Percentiles rank a stretch among this genome's conserved stretches.
These are phyloP conservation scores for Bombus confusus DNA, from an alignment of 1,140 invertebrate species.

Conservation along the genomic window DNA sequence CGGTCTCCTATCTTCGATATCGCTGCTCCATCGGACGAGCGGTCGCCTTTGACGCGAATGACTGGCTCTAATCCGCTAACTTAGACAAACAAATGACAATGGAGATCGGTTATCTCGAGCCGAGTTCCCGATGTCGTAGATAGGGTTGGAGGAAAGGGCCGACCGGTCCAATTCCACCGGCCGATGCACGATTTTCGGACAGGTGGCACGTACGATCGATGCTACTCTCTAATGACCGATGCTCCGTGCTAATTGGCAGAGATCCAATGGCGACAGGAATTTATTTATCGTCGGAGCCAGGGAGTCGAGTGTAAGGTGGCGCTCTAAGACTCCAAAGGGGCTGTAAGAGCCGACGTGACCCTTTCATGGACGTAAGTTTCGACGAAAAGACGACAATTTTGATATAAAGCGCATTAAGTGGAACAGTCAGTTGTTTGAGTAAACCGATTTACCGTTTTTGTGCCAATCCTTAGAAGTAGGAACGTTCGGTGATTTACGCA, in stretches of 20 bases:
- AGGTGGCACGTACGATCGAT: slow-evolving; percentile 72
- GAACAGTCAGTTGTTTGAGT: no score
- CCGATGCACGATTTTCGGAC: slow-evolving; percentile 36
- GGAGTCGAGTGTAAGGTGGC: no score
- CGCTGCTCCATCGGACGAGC: slow-evolving; percentile 67
- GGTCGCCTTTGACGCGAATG: slow-evolving; percentile 72
- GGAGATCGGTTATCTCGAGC: slow-evolving; percentile 71
- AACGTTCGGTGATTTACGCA: no score
- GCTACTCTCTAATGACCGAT: slow-evolving; percentile 74
- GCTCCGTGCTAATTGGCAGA: slow-evolving; percentile 77
- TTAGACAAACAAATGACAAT: slow-evolving; percentile 81
- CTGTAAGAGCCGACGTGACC: no score
- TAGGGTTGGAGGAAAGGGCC: slow-evolving; percentile 6
- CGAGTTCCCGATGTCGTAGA: slow-evolving; percentile 50
- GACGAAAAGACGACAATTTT: neutral
- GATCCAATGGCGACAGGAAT: slow-evolving; percentile 50
- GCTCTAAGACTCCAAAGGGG: no score
- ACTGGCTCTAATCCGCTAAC: slow-evolving; percentile 71
- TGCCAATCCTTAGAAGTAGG: rapidly evolving
- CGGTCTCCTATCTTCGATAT: slow-evolving; percentile 65
- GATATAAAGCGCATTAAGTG: neutral
- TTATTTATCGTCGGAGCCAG: neutral
- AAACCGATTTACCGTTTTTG: no score
- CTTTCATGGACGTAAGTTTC: neutral
- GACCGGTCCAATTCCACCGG: neutral